Evolutionary conservation across 2,113 vertebrate species (phyloP), one percentile per base, ranked within the genome.

Genomic region (Neogale vison): DNA sequence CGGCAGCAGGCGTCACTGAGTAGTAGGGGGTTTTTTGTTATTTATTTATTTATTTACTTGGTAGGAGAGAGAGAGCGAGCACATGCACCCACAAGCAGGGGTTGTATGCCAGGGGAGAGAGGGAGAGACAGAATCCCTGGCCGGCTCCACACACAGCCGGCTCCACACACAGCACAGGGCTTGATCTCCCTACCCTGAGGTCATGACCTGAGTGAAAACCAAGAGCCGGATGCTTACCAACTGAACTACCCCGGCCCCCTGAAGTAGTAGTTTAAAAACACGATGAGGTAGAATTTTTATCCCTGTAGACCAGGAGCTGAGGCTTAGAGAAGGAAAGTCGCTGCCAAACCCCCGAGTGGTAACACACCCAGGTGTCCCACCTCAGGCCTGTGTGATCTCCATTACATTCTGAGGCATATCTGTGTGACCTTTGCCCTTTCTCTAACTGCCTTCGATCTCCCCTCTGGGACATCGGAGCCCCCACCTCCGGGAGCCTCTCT

Each of bases 361-460:
- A 23, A 42, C 55, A n/a, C 31, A 26, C 74, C 91, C 47, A 3
- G 74, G 52, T 29, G 15, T 14, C 89, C 26, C 21, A 8, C 9
- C 1, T 0, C 7, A 47, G 74, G 47, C 61, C 80, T 63, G 18
- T 59, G 9, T 72, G 77, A 71, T 59, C 42, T n/a, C 83, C 10
- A 0, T 24, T 11, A 5, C 17, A 4, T 29, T 17, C 0, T 7
- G 21, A 29, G n/a, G 1, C 0, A 0, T 50, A 0, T 39, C 36
- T 15, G 10, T 0, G 0, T 55, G 63, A 59, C 20, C 11, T 31
- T 42, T 81, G 52, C 50, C 52, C 29, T 42, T 29, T 42, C 42
- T 6, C 4, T 69, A 6, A 50, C 21, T 85, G 55, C 45, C 50
- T 34, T 85, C 12, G 0, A 17, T n/a, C 72, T 82, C 18, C 34